phyloP scores from a whole-genome alignment of 2,888 invertebrate genomes.

The Agonopterix arenella region DNA sequence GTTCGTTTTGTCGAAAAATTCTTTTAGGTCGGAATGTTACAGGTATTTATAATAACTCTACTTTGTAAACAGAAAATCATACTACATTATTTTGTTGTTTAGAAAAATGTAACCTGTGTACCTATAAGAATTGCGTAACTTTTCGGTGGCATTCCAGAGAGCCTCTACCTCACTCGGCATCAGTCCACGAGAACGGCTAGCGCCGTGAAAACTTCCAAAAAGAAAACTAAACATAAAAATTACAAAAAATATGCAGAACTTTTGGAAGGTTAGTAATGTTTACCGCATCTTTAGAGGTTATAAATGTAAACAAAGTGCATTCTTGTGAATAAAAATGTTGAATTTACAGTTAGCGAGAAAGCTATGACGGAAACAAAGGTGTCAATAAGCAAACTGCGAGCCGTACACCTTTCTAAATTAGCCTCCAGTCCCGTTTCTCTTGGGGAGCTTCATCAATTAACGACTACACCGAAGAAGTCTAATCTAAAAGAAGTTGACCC shows the following conservation, averaged over 20 bases:
- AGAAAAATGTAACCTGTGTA: constrained; percentile 32
- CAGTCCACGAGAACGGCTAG: constrained; percentile 65
- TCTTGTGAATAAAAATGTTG: background rate
- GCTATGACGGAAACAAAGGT: constrained; percentile 81
- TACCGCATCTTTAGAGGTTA: constrained; percentile 3
- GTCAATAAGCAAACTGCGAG: constrained; percentile 80
- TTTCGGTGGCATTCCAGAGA: constrained; percentile 45
- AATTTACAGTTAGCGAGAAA: constrained; percentile 77
- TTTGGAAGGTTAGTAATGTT: constrained; percentile 76
- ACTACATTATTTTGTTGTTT: background rate
- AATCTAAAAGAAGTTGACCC: constrained; percentile 51
- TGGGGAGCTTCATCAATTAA: constrained; percentile 77
- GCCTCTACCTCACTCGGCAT: constrained; percentile 39
- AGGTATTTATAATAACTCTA: constrained; percentile 31
- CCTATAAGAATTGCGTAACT: constrained; percentile 54
- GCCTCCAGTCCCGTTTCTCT: constrained; percentile 76
- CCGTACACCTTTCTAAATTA: constrained; percentile 80
- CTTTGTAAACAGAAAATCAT: background rate
- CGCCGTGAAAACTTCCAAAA: constrained; percentile 45
- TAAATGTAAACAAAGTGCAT: constrained; percentile 19
- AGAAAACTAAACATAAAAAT: constrained; percentile 58
- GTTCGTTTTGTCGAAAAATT: constrained; percentile 61
- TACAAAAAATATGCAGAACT: constrained; percentile 81
- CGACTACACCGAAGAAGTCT: constrained; percentile 39
- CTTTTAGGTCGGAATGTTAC: constrained; percentile 42